A percentile compares a stretch with the other conserved stretches of the same genome.
Evolutionary conservation across 1,140 invertebrate genomes (phyloP).

Genomic region (Rhynchophorus ferrugineus): DNA sequence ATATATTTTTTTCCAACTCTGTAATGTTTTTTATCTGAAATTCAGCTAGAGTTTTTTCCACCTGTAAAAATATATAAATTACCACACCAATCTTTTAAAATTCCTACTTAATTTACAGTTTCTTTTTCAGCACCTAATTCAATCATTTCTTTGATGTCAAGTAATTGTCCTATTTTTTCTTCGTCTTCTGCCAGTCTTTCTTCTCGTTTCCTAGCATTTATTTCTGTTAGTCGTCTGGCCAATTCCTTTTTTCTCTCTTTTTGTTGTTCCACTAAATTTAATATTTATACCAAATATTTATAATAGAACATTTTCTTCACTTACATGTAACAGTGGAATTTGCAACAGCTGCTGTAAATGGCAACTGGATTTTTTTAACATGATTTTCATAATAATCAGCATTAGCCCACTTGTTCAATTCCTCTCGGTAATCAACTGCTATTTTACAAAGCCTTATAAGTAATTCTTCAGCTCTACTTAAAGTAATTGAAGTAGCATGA

Average conservation of each 20-base stretch:
- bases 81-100: neutral
- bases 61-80: constrained; percentile 4
- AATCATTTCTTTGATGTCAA: constrained; percentile 66
- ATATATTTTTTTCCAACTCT: constrained; percentile 67
- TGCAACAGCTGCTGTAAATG: constrained; percentile 56
- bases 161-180: constrained; percentile 71
- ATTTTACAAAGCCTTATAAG: constrained; percentile 73
- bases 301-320: no score
- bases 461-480: constrained; percentile 79
- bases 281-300: constrained; percentile 2
- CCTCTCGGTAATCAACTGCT: constrained; percentile 69
- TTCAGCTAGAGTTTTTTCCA: constrained; percentile 48
- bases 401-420: constrained; percentile 73
- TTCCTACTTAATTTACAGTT: constrained; percentile 41
- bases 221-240: constrained; percentile 70
- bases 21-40: constrained; percentile 50
- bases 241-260: constrained; percentile 78
- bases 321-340: constrained; percentile 47
- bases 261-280: constrained; percentile 64
- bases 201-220: constrained; percentile 77
- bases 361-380: constrained; percentile 78
- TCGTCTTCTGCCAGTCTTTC: constrained; percentile 82
- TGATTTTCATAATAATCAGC: constrained; percentile 75
- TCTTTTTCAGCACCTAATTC: constrained; percentile 65
- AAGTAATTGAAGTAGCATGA: constrained; percentile 78